Conservation (phyloP, 2,113 vertebrate genomes). For the Cyphomyrus plagiostoma region DNA sequence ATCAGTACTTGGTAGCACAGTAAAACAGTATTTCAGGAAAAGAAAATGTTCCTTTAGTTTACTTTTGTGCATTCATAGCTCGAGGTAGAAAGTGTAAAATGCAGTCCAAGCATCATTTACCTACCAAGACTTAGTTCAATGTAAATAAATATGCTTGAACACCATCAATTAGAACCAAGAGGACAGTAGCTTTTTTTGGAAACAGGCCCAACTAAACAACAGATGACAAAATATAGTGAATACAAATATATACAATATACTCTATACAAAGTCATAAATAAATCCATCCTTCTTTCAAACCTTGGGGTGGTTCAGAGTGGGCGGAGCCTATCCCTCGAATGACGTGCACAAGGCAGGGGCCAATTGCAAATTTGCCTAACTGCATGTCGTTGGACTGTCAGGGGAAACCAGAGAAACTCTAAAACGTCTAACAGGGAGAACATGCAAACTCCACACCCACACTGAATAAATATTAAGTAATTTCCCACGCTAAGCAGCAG, state of each 20-base stretch:
- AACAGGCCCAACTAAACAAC: constrained; percentile 35
- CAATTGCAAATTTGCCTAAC: not conserved
- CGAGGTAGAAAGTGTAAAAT: constrained; percentile 16
- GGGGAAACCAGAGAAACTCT: not conserved
- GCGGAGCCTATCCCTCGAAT: not conserved
- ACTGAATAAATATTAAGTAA: not conserved
- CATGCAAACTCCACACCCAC: not conserved
- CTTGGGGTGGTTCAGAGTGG: not conserved
- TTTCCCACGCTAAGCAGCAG: not conserved
- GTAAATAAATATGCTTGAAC: constrained; percentile 22
- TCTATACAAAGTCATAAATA: not conserved
- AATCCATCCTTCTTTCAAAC: not conserved
- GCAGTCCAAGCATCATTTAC: constrained; percentile 29
- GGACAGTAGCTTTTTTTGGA: constrained; percentile 11
- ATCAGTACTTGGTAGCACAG: not conserved
- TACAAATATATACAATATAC: not conserved
- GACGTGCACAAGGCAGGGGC: not conserved
- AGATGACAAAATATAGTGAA: constrained; percentile 3
- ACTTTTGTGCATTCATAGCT: not conserved
- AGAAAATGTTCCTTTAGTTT: not conserved
- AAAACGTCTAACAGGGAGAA: not conserved
- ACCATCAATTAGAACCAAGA: constrained; percentile 36
- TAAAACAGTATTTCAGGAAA: not conserved
- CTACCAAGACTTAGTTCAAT: constrained; percentile 2
- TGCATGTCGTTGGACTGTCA: not conserved